phyloP scores from a whole-genome alignment of 2,888 invertebrate species.

The Amphipyra berbera region DNA sequence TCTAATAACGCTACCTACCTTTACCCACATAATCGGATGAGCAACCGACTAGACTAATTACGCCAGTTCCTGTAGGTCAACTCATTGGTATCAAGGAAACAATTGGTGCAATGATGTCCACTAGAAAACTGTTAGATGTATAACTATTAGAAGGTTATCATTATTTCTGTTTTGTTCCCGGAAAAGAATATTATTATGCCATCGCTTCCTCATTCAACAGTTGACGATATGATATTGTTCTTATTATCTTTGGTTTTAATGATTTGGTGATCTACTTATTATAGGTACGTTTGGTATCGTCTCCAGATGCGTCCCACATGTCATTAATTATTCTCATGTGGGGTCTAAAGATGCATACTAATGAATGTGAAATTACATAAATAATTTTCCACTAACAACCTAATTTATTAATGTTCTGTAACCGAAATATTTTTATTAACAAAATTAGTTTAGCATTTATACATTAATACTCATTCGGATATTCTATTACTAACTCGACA shows the following conservation, averaged over 20 bases:
- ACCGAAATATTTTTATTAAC: too few relatives aligned
- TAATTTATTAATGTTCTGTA: too few relatives aligned
- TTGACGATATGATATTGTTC: too few relatives aligned
- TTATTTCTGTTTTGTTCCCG: background rate
- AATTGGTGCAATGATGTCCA: conserved; percentile 48
- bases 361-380: conserved; percentile 9
- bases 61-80: conserved; percentile 79
- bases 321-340: conserved; percentile 40
- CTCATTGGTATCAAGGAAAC: conserved; percentile 72
- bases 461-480: background rate
- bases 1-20: conserved; percentile 35
- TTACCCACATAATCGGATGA: conserved; percentile 48
- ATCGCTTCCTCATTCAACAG: too few relatives aligned
- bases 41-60: conserved; percentile 78
- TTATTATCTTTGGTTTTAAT: too few relatives aligned
- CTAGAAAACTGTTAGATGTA: conserved; percentile 12
- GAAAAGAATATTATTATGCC: background rate
- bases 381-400: conserved; percentile 17
- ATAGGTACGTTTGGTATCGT: background rate
- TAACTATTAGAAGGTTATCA: background rate
- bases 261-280: too few relatives aligned
- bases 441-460: too few relatives aligned
- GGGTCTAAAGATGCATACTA: conserved; percentile 17
- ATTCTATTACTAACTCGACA: too few relatives aligned
- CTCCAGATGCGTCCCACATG: conserved; percentile 41